These are phyloP conservation scores for Homarus americanus DNA, from an alignment of 1,140 invertebrate species.

Conservation along the genomic window DNA sequence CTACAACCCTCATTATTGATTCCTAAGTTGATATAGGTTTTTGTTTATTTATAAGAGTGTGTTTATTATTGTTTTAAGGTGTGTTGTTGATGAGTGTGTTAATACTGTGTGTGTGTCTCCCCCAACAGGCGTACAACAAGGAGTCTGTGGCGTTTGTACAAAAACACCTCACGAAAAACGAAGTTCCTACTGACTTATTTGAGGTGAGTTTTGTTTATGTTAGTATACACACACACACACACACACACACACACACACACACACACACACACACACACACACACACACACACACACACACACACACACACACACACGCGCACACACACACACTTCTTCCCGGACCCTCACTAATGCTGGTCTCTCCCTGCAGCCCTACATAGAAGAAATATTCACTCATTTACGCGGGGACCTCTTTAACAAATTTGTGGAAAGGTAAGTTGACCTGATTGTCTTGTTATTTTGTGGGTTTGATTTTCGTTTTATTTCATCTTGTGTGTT, in stretches of 20 bases:
- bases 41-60: background rate
- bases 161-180: constrained; percentile 54
- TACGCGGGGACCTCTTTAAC: constrained; percentile 97
- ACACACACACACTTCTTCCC: constrained; percentile 14
- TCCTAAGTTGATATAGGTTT: background rate
- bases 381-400: constrained; percentile 98
- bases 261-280: no score
- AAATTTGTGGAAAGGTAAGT: constrained; percentile 97
- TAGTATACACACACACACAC: background rate
- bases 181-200: constrained; percentile 54
- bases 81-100: no score
- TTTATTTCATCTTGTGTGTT: no score
- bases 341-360: background rate
- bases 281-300: no score
- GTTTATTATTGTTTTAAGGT: no score
- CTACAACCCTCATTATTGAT: no score
- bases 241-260: background rate
- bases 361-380: constrained; percentile 92
- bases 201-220: constrained; percentile 40
- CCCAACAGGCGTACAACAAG: constrained; percentile 47
- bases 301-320: constrained; percentile 21
- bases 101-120: no score
- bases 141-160: constrained; percentile 51
- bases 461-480: no score
- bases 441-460: background rate